These are phyloP conservation scores for Nibea albiflora DNA, from an alignment of 2,113 vertebrate genomes.

Conservation along the genomic window DNA sequence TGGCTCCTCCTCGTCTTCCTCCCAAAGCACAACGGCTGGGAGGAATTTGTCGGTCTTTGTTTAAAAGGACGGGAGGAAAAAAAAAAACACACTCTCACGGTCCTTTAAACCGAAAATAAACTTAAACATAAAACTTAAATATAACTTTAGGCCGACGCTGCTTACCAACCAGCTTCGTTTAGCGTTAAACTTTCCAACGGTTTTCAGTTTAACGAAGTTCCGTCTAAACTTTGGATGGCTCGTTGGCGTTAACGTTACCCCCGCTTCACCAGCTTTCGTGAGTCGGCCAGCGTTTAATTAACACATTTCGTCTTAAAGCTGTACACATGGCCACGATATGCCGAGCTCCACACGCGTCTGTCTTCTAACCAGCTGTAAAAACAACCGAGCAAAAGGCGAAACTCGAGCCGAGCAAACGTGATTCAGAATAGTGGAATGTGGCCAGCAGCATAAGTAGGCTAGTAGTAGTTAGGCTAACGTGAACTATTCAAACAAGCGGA, in stretches of 20 bases:
- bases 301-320: not conserved
- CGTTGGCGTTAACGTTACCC: not conserved
- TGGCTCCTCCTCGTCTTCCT: conserved; percentile 86
- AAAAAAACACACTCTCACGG: not conserved
- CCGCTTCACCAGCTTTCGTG: not conserved
- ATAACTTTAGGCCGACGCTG: not conserved
- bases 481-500: conserved; percentile 14
- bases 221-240: conserved; percentile 13
- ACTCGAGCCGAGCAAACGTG: conserved; percentile 40
- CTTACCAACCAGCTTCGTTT: accelerated
- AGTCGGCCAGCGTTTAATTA: not conserved
- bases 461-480: conserved; percentile 36
- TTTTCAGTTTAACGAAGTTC: conserved; percentile 1
- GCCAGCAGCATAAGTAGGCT: conserved; percentile 16
- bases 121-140: not conserved
- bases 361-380: conserved; percentile 34
- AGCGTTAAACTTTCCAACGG: not conserved
- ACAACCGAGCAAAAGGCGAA: conserved; percentile 20
- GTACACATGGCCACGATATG: not conserved
- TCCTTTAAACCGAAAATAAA: not conserved
- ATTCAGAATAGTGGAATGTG: conserved; percentile 68
- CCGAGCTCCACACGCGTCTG: not conserved
- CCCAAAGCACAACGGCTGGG: conserved; percentile 68
- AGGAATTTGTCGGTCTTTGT: conserved; percentile 83
- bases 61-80: conserved; percentile 66